Percentiles rank a stretch among this genome's conserved stretches.
phyloP scores from a whole-genome alignment of 2,113 vertebrate genomes.

The Oryzias melastigma region DNA sequence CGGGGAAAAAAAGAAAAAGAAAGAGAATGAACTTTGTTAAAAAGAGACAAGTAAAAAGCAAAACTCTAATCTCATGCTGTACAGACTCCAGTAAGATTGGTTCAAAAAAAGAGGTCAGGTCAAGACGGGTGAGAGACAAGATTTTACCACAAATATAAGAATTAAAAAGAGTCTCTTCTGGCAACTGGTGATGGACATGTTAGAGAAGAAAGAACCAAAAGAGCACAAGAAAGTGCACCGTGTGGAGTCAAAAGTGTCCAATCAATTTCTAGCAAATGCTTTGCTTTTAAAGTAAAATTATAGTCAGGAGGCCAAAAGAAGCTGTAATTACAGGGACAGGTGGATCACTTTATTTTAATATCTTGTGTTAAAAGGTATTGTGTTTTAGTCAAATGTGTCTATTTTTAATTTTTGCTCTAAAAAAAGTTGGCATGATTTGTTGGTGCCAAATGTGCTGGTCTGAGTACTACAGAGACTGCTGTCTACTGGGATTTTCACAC shows the following conservation, averaged over 20 bases:
- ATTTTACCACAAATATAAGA: conserved; percentile 52
- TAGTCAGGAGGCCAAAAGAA: not conserved
- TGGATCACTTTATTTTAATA: too few relatives aligned
- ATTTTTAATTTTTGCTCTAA: too few relatives aligned
- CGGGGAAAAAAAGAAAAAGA: not conserved
- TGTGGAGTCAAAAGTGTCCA: conserved; percentile 45
- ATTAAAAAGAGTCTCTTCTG: conserved; percentile 53
- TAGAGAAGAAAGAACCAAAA: conserved; percentile 28
- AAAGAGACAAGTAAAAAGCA: conserved; percentile 8
- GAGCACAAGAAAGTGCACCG: conserved; percentile 41
- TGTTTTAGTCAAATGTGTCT: too few relatives aligned
- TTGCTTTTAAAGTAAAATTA: conserved; percentile 40
- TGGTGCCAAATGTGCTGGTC: too few relatives aligned
- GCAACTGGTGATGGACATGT: conserved; percentile 65
- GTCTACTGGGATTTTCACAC: too few relatives aligned
- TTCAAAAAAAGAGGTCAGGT: conserved; percentile 22
- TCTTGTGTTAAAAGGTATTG: too few relatives aligned
- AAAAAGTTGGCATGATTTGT: too few relatives aligned
- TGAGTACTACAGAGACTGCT: too few relatives aligned
- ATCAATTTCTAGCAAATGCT: conserved; percentile 61
- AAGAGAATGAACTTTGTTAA: not conserved
- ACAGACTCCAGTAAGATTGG: conserved; percentile 30
- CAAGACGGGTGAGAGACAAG: conserved; percentile 56
- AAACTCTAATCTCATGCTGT: conserved; percentile 20
- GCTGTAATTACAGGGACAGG: too few relatives aligned